phyloP scores from a whole-genome alignment of 2,797 vertebrate species.

The Protosalanx chinensis region DNA sequence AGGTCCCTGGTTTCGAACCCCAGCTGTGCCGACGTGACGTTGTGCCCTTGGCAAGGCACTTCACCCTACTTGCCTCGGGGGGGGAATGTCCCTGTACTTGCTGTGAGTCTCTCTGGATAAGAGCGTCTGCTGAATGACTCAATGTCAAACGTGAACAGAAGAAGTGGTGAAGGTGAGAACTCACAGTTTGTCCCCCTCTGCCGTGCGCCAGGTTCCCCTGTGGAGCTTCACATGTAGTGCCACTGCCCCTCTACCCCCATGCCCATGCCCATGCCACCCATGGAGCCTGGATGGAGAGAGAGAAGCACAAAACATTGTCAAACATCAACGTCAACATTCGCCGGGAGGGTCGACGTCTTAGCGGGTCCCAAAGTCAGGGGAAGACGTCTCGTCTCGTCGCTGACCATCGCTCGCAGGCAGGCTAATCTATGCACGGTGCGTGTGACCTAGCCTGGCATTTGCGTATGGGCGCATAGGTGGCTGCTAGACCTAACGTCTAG shows the following conservation, averaged over 20 bases:
- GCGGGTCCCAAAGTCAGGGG: background rate
- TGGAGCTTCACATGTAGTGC: constrained; percentile 91
- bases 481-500: background rate
- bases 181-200: constrained; percentile 70
- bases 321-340: background rate
- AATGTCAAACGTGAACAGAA: too few relatives aligned
- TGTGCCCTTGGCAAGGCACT: too few relatives aligned
- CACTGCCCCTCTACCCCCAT: constrained; percentile 94
- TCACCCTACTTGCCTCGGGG: too few relatives aligned
- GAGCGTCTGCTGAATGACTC: too few relatives aligned
- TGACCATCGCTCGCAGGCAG: background rate
- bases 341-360: background rate
- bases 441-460: background rate
- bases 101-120: too few relatives aligned
- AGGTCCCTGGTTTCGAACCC: too few relatives aligned
- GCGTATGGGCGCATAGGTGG: background rate
- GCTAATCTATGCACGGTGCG: background rate
- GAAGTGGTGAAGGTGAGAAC: background rate
- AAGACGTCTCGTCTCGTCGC: background rate
- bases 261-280: constrained; percentile 90
- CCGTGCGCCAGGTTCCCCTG: constrained; percentile 81
- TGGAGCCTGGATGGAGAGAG: constrained; percentile 77
- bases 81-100: too few relatives aligned
- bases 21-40: too few relatives aligned
- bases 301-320: background rate